These are phyloP conservation scores for Mobula hypostoma DNA, from an alignment of 2,113 vertebrate genomes.

Conservation along the genomic window DNA sequence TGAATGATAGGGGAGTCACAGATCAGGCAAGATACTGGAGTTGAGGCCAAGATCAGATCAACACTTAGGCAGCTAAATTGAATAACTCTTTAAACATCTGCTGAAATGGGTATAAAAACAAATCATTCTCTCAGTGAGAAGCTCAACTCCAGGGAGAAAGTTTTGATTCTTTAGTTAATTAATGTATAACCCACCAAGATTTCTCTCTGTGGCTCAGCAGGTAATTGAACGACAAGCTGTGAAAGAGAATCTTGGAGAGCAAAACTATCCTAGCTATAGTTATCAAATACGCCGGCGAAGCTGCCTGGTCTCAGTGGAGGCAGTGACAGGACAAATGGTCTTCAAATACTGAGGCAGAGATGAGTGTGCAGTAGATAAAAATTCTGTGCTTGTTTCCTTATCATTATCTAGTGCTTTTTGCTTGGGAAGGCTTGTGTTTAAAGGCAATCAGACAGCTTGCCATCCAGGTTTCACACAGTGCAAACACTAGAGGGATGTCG, in stretches of 20 bases:
- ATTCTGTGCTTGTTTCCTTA: background rate
- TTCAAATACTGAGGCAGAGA: background rate
- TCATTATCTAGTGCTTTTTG: background rate
- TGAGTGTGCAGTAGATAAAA: background rate
- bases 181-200: background rate
- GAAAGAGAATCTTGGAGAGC: background rate
- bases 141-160: background rate
- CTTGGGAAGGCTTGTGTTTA: background rate
- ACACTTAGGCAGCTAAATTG: background rate
- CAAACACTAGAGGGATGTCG: background rate
- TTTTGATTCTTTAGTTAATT: conserved; percentile 18
- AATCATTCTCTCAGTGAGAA: background rate
- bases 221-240: background rate
- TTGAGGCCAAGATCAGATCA: background rate
- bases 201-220: background rate
- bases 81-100: background rate
- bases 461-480: background rate
- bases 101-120: background rate
- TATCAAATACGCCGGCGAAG: background rate
- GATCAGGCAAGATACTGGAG: no score
- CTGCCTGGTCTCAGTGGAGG: background rate
- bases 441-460: background rate
- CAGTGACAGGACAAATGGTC: background rate
- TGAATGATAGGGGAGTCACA: no score
- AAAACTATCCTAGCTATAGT: background rate